Evolutionary conservation across 2,797 vertebrate genomes (phyloP), one percentile per base, ranked within the genome.

Genomic region (Acanthiza pusilla): DNA sequence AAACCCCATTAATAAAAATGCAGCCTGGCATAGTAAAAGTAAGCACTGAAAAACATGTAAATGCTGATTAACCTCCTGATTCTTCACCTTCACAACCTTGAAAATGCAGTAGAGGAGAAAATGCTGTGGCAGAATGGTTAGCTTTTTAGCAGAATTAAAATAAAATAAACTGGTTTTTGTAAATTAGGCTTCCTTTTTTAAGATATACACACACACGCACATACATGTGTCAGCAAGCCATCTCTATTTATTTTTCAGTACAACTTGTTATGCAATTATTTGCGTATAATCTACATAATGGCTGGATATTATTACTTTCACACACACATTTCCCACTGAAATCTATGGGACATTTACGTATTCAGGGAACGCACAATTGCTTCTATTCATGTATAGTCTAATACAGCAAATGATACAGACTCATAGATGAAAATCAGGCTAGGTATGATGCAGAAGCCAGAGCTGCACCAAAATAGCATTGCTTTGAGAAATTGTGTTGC

Each of bases 241-340:
- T 72, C 78, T 93, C 88, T 93, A 91, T 93, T 85, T 93, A 82
- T 96, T 96, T 96, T 93, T 68, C 94, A 95, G 89, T 93, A 95
- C 58, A 96, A 90, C 48, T 90, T 93, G 65, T 96, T 91, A 70
- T 93, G 83, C 86, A 96, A 95, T 97, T 97, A 96, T 95, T 97
- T 92, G 87, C 22, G 72, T 92, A 89, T 82, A 96, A 87, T 85
- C 71, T 94, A 63, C 63, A 68, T 85, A 92, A 92, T 58, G 50
- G 50, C 34, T 93, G 76, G 61, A 83, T 94, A 78, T 91, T 87
- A 77, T 76, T 94, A 90, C 65, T 92, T 85, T 82, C 86, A 81
- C 58, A 91, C 42, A 53, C 84, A 67, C 50, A 51, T 93, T 81
- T 92, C 29, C 32, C 47, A 34, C 48, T 93, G 85, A 89, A 94